phyloP scores from a whole-genome alignment of 2,888 invertebrate genomes.

The Phalera bucephala region DNA sequence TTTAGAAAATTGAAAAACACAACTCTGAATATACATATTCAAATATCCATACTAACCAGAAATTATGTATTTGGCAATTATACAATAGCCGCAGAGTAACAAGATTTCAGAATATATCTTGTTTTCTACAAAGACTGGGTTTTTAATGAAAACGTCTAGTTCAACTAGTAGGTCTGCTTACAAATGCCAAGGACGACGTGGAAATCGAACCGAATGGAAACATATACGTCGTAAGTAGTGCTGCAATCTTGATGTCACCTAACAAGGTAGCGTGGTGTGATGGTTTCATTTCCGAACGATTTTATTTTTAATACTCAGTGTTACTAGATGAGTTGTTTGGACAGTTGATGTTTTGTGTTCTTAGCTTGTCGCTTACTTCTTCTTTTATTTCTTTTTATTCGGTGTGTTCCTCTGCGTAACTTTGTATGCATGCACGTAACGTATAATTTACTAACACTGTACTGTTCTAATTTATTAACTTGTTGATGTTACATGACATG shows the following conservation, averaged over 20 bases:
- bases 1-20: slow-evolving; percentile 58
- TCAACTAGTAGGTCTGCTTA: slow-evolving; percentile 47
- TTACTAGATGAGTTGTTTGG: slow-evolving; percentile 24
- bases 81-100: slow-evolving; percentile 67
- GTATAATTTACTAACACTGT: slow-evolving; percentile 43
- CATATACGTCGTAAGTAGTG: slow-evolving; percentile 62
- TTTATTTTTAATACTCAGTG: slow-evolving; percentile 27
- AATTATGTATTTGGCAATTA: slow-evolving; percentile 68
- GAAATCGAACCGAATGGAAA: slow-evolving; percentile 42
- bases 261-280: slow-evolving; percentile 74
- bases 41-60: slow-evolving; percentile 61
- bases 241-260: slow-evolving; percentile 62
- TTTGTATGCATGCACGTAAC: slow-evolving; percentile 48
- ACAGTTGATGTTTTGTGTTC: slow-evolving; percentile 42
- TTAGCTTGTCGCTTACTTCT: slow-evolving; percentile 57
- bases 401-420: slow-evolving; percentile 72
- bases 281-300: slow-evolving; percentile 58
- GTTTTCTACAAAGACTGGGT: slow-evolving; percentile 75
- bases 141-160: slow-evolving; percentile 55
- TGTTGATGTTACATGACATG: slow-evolving; percentile 15
- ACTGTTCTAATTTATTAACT: slow-evolving; percentile 27
- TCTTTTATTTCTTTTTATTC: slow-evolving; percentile 48
- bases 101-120: slow-evolving; percentile 58
- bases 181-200: slow-evolving; percentile 57
- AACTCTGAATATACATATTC: slow-evolving; percentile 23